A percentile compares a stretch with the other conserved stretches of the same genome.
Evolutionary conservation across 1,140 invertebrate species (phyloP).

Genomic region (Meloidogyne floridensis): DNA sequence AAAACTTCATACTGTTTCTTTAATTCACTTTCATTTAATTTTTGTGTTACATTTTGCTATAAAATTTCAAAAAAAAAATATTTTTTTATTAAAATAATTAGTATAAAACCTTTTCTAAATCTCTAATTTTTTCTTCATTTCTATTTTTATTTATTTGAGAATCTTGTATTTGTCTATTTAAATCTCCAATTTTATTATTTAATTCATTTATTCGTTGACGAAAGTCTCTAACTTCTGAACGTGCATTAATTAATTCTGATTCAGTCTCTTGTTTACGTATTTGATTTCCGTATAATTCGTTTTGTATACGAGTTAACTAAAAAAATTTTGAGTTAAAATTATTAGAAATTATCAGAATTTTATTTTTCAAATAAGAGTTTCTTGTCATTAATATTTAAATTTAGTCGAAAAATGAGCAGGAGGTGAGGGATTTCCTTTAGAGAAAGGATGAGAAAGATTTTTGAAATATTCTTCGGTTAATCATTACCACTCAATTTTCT

Average conservation of each 20-base stretch:
- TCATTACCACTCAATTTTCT: too few species aligned
- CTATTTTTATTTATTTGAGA: conserved; percentile 59
- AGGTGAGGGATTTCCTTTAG: too few species aligned
- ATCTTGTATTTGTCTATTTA: conserved; percentile 64
- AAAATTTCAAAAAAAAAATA: conserved; percentile 20
- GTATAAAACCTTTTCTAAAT: conserved; percentile 58
- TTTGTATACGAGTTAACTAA: conserved; percentile 53
- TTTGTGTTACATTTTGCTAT: conserved; percentile 51
- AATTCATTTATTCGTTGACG: conserved; percentile 60
- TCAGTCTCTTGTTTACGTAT: conserved; percentile 57
- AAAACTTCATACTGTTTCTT: conserved; percentile 59
- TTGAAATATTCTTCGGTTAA: too few species aligned
- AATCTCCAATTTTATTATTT: conserved; percentile 55
- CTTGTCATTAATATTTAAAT: too few species aligned
- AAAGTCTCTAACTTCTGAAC: conserved; percentile 61
- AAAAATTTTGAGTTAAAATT: too few species aligned
- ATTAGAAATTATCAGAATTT: too few species aligned
- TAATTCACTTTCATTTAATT: conserved; percentile 58
- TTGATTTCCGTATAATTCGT: conserved; percentile 55
- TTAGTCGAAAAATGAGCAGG: too few species aligned
- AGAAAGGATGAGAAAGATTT: too few species aligned
- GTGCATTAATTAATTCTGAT: conserved; percentile 51
- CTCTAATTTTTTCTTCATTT: conserved; percentile 57
- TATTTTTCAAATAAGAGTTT: too few species aligned
- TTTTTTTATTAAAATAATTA: not conserved